Evolutionary conservation across 2,888 invertebrate genomes (phyloP), one percentile per base, ranked within the genome.

Genomic region (Phymatocera aterrima): DNA sequence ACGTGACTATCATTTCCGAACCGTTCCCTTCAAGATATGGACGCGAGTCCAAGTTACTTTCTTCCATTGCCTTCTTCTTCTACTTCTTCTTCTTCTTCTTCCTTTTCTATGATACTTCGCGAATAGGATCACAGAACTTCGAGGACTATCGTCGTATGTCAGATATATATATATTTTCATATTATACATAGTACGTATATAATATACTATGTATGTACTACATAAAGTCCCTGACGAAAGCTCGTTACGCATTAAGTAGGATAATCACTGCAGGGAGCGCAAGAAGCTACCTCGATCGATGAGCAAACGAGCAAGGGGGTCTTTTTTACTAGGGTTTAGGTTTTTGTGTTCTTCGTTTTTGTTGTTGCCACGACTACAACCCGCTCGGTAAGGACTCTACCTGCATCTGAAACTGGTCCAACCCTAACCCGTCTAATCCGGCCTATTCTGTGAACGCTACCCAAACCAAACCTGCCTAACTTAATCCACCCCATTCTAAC

Each of bases 401-500:
- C 57, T 75, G 75, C 75, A 75, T 75, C 75, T 43, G 43, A 75
- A 75, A 60, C 75, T 40, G 60, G 10, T 24, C 75, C 43, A 57
- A 40, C 57, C 57, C 75, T 24, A 37, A 1, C 75, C 51, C 72
- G 51, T 72, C 31, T 75, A 75, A 75, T 75, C 60, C 75, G 21
- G 57, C 75, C 75, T 40, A 75, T 75, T 75, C 40, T 28, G 34
- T 21, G 57, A 57, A 75, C 75, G 28, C 57, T 40, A 75, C 54
- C 57, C 40, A 75, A 75, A 75, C 75, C 75, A 57, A 57, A 75
- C 75, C 57, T 60, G 60, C 57, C 75, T 60, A 60, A 75, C 57
- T 75, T 75, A 75, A 75, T 75, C 75, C 75, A 60, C 57, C 75
- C 75, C 40, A 75, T 75, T 75, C 75, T 60, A 75, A 75, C 75